phyloP scores from a whole-genome alignment of 2,797 vertebrate genomes.

The Pseudochirops cupreus region DNA sequence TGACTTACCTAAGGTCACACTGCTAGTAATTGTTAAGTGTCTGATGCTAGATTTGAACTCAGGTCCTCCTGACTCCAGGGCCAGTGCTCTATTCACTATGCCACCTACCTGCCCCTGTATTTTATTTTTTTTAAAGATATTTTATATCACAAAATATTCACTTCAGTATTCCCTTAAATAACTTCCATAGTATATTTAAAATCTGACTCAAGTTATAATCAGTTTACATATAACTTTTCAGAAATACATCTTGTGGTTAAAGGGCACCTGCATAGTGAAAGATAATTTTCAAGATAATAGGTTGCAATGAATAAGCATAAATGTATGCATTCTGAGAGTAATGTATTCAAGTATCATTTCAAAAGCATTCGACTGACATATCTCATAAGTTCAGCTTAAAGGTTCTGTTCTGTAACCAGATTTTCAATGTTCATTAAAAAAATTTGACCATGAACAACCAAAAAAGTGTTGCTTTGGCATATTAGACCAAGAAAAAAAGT shows the following conservation, averaged over 20 bases:
- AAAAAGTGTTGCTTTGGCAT: background rate
- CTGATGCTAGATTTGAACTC: too few relatives aligned
- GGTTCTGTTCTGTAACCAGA: background rate
- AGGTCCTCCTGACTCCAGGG: too few relatives aligned
- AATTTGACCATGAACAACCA: background rate
- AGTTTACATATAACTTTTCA: background rate
- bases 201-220: background rate
- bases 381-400: background rate
- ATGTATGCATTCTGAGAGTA: background rate
- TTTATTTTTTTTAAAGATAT: background rate
- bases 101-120: too few relatives aligned
- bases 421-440: background rate
- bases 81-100: too few relatives aligned
- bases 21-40: too few relatives aligned
- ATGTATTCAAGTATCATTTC: background rate
- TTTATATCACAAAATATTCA: constrained; percentile 30
- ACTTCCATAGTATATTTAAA: background rate
- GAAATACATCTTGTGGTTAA: background rate
- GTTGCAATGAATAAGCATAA: background rate
- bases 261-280: background rate
- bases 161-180: constrained; percentile 19
- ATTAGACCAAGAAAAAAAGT: background rate
- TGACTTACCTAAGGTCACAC: too few relatives aligned
- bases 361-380: background rate
- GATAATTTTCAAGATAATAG: background rate